A percentile compares a stretch with the other conserved stretches of the same genome.
phyloP scores from a whole-genome alignment of 2,888 invertebrate genomes.

The Amphipoea lucens region DNA sequence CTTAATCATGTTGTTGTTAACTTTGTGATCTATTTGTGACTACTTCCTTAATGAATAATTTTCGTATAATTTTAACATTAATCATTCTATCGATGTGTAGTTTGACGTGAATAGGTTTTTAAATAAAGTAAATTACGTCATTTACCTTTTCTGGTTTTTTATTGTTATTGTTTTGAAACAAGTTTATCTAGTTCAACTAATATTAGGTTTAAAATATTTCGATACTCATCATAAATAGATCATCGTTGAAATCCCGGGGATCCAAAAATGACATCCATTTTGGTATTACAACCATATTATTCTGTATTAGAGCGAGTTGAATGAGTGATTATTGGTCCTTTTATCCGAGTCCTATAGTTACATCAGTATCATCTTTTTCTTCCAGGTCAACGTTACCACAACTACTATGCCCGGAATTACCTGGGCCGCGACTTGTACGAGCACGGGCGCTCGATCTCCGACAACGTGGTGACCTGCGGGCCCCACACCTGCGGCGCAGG shows the following conservation, averaged over 20 bases:
- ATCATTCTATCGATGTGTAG: conserved; percentile 25
- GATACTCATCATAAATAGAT: not conserved
- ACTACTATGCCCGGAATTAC: conserved; percentile 78
- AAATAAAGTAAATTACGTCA: conserved; percentile 30
- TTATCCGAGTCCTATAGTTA: not conserved
- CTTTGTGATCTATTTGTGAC: conserved; percentile 55
- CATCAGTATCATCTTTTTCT: not conserved
- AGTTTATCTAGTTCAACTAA: not conserved
- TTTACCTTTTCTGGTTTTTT: conserved; percentile 12
- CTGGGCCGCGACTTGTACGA: conserved; percentile 84
- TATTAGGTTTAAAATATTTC: conserved; percentile 2
- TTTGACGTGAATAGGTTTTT: conserved; percentile 29
- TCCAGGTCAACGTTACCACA: conserved; percentile 83
- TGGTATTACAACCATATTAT: not conserved
- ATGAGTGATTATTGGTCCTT: not conserved
- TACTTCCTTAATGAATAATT: conserved; percentile 47
- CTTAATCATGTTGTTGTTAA: conserved; percentile 57
- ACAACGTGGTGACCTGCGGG: conserved; percentile 88
- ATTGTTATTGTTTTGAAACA: conserved; percentile 38
- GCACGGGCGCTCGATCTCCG: conserved; percentile 86
- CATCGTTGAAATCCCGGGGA: not conserved
- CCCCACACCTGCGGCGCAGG: conserved; percentile 92
- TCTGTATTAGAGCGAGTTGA: not conserved
- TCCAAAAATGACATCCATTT: not conserved
- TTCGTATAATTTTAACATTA: conserved; percentile 43